These are phyloP conservation scores for Sarcophaga rosellei DNA, from an alignment of 2,888 invertebrate genomes.

Conservation along the genomic window DNA sequence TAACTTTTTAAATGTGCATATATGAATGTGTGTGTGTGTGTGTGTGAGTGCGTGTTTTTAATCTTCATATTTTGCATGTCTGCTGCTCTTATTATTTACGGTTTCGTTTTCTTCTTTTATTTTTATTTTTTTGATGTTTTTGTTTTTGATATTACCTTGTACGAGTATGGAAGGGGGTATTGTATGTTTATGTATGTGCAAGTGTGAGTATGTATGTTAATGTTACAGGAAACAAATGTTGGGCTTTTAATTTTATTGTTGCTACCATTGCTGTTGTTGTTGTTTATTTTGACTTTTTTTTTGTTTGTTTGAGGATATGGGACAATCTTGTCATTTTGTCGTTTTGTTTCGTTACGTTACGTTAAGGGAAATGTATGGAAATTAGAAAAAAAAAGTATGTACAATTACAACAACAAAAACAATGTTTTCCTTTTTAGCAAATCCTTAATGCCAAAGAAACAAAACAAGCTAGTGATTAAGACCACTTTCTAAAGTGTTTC, in stretches of 20 bases:
- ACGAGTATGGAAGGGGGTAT: too few relatives aligned
- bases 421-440: conserved; percentile 9
- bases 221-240: conserved; percentile 55
- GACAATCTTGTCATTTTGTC: conserved; percentile 50
- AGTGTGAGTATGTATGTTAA: neutral
- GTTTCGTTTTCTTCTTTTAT: neutral
- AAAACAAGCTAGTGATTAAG: conserved; percentile 1
- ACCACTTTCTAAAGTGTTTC: neutral
- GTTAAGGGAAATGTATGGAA: conserved; percentile 59
- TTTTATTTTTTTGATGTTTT: too few relatives aligned
- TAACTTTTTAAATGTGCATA: neutral
- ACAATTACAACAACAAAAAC: conserved; percentile 56
- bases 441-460: neutral
- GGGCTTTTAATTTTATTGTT: conserved; percentile 35
- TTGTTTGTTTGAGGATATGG: conserved; percentile 47
- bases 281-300: neutral
- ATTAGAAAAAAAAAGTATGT: conserved; percentile 52
- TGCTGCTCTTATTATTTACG: neutral
- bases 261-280: too few relatives aligned
- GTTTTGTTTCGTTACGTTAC: neutral
- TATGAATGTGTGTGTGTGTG: conserved; percentile 6
- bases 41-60: neutral
- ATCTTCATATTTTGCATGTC: neutral
- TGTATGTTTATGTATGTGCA: neutral
- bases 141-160: too few relatives aligned